phyloP scores from a whole-genome alignment of 2,113 vertebrate species.

The Triplophysa tibetana region DNA sequence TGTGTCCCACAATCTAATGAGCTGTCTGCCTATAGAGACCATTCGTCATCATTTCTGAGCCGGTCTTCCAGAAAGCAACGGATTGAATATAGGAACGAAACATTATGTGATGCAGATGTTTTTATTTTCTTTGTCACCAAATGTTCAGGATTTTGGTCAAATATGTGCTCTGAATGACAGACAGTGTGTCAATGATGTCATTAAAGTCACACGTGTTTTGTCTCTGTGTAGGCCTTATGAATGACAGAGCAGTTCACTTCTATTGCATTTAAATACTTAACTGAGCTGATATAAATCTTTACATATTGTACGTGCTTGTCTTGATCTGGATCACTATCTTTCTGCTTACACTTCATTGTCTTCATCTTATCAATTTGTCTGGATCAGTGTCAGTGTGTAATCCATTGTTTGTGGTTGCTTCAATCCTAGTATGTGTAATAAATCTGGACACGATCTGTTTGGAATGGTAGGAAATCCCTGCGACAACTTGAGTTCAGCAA shows the following conservation, averaged over 20 bases:
- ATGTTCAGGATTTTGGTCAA: too few relatives aligned
- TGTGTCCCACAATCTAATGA: neutral
- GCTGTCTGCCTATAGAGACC: too few relatives aligned
- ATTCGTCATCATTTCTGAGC: neutral
- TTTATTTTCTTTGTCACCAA: neutral
- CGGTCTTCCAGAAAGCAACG: neutral
- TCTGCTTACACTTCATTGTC: too few relatives aligned
- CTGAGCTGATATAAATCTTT: too few relatives aligned
- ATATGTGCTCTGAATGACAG: too few relatives aligned
- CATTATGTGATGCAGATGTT: neutral
- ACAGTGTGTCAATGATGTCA: too few relatives aligned
- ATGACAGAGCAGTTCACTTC: too few relatives aligned
- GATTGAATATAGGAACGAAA: neutral
- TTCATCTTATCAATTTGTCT: neutral
- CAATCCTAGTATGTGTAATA: slow-evolving; percentile 33
- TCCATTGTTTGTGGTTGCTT: slow-evolving; percentile 18
- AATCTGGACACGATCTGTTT: slow-evolving; percentile 43
- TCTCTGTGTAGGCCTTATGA: too few relatives aligned
- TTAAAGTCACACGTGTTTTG: too few relatives aligned
- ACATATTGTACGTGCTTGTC: too few relatives aligned
- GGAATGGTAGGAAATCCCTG: slow-evolving; percentile 40
- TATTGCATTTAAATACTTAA: too few relatives aligned
- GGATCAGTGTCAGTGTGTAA: slow-evolving; percentile 12
- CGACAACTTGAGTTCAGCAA: slow-evolving; percentile 40
- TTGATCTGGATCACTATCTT: too few relatives aligned